Evolutionary conservation across 2,113 vertebrate genomes (phyloP).

Genomic region (Struthidea cinerea): DNA sequence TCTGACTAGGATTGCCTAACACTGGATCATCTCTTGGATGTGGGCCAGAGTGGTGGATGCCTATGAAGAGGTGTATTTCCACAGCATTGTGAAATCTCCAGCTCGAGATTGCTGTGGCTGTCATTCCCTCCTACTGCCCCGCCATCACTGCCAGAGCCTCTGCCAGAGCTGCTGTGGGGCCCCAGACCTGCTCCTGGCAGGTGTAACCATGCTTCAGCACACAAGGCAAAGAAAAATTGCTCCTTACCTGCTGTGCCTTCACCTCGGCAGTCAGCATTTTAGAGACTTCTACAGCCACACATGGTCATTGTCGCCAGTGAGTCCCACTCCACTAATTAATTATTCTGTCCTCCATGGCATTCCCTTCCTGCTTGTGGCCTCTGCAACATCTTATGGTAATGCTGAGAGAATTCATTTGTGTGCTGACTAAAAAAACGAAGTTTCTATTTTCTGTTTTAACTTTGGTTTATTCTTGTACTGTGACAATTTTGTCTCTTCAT

Average conservation of each 20-base stretch:
- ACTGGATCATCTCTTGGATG: not conserved
- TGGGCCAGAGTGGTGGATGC: not conserved
- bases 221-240: not conserved
- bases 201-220: rapidly evolving
- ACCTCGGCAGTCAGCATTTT: not conserved
- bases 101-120: rapidly evolving
- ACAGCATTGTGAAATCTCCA: not conserved
- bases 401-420: not conserved
- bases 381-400: not conserved
- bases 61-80: not conserved
- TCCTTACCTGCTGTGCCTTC: not conserved
- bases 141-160: not conserved
- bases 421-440: not conserved
- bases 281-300: not conserved
- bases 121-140: not conserved
- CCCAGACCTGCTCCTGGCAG: not conserved
- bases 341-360: not conserved
- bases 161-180: not conserved
- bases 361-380: not conserved
- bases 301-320: not conserved
- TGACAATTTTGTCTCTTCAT: not conserved
- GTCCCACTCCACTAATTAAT: not conserved
- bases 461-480: not conserved
- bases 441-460: not conserved
- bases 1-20: not conserved